Evolutionary conservation across 2,113 vertebrate genomes (phyloP).

Genomic region (Xiphophorus hellerii): DNA sequence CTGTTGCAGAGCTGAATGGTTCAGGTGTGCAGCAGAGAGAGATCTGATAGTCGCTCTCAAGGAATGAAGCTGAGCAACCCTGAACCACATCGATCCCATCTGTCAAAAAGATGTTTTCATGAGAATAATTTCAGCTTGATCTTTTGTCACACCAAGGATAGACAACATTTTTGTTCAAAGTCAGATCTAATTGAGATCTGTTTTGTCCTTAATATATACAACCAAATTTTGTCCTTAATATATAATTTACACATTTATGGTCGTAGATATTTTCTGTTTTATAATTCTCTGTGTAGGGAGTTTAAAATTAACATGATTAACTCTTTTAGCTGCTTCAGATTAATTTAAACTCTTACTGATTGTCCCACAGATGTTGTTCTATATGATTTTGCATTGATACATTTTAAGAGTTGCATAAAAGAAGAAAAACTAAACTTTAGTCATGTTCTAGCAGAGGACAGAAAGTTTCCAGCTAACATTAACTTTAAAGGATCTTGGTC

Average conservation of each 20-base stretch:
- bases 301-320: neutral
- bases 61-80: neutral
- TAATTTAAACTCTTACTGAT: neutral
- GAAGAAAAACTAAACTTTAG: neutral
- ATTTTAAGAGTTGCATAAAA: neutral
- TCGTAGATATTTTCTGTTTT: neutral
- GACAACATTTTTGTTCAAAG: neutral
- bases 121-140: neutral
- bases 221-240: too few species aligned
- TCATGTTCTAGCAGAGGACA: neutral
- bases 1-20: too few species aligned
- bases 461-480: neutral
- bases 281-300: neutral
- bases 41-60: too few species aligned
- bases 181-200: neutral
- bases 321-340: neutral
- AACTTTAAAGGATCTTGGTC: neutral
- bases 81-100: neutral
- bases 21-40: too few species aligned
- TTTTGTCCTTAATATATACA: neutral
- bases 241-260: too few species aligned
- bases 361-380: too few species aligned
- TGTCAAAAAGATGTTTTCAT: neutral
- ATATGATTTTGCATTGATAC: too few species aligned
- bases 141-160: neutral